phyloP scores from a whole-genome alignment of 2,797 vertebrate genomes.

The Orestias chungarensis region DNA sequence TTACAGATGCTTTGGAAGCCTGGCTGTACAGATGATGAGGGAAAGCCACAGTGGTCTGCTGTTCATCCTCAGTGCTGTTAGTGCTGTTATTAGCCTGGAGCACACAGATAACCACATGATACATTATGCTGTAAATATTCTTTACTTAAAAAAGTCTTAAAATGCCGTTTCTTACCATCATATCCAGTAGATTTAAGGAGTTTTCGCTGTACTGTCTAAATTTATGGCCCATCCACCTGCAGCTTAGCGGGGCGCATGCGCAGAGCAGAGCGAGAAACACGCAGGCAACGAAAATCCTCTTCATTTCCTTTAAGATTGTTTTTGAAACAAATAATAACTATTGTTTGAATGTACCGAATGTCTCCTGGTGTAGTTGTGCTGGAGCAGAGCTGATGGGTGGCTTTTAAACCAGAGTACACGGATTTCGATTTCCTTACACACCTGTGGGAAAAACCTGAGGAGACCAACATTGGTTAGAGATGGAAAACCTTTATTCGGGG shows the following conservation, averaged over 20 bases:
- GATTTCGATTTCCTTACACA: not conserved
- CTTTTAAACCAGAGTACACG: not conserved
- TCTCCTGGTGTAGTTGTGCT: not conserved
- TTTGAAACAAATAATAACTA: too few species aligned
- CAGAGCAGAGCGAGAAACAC: slow-evolving; percentile 29
- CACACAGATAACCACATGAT: slow-evolving; percentile 12
- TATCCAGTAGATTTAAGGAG: slow-evolving; percentile 36
- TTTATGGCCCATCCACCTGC: slow-evolving; percentile 63
- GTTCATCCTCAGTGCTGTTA: slow-evolving; percentile 34
- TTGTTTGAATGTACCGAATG: rapidly evolving
- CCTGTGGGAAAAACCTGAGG: not conserved
- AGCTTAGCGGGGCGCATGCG: slow-evolving; percentile 39
- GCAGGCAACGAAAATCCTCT: slow-evolving; percentile 15
- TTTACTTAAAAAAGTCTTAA: not conserved
- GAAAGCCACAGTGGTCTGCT: slow-evolving; percentile 28
- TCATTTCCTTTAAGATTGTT: slow-evolving; percentile 48
- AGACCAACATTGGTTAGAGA: too few species aligned
- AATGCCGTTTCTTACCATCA: slow-evolving; percentile 51
- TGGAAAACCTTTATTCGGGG: too few species aligned
- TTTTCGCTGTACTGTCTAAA: slow-evolving; percentile 50
- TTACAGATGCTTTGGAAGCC: slow-evolving; percentile 51
- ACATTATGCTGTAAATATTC: not conserved
- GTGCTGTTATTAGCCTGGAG: slow-evolving; percentile 29
- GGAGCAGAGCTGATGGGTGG: not conserved
- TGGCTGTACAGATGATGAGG: slow-evolving; percentile 58